Evolutionary conservation across 1,140 invertebrate species (phyloP), one percentile per base, ranked within the genome.

Genomic region (Drosophila persimilis): DNA sequence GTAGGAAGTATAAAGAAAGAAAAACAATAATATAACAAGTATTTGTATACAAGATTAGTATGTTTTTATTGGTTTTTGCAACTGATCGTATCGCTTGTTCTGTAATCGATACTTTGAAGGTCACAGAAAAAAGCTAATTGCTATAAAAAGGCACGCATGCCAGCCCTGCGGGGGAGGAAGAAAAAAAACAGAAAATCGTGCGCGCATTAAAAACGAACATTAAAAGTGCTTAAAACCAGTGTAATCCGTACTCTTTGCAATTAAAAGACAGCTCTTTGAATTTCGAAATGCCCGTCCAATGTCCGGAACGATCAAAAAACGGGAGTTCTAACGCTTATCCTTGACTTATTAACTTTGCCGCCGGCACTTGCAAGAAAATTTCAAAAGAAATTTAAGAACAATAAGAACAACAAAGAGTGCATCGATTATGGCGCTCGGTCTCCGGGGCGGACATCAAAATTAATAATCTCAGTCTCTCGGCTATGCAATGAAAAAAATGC

Each of bases 381-480:
- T 75, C 78, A 80, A 83, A 83, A 83, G 64, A 54, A 74, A 57
- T 78, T 74, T 56, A 41, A 63, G 61, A 55, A 72, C 57, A 72
- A 39, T 22, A 53, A 65, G 7, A 26, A 26, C 24, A 26, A 31
- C 7, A 31, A 31, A 31, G 31, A 31, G 31, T 75, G 72, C 80
- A 85, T 85, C 81, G 80, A 85, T 85, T 85, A 85, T 85, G 73
- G 57, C 53, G 11, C 35, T 26, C 24, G 4, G 35, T 13, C 35
- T 39, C 35, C 35, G 65, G 85, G 80, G 63, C 80, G 80, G 81
- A 73, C 66, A 85, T 85, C 77, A 86, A 85, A 85, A 85, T 85
- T 85, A 85, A 85, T 85, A 80, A 86, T 70, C 81, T 80, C 77
- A 61, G 69, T 52, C 24, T 67, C 46, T 15, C 45, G 56, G 69